These are phyloP conservation scores for Heptranchias perlo DNA, from an alignment of 2,113 vertebrate genomes.

Conservation along the genomic window DNA sequence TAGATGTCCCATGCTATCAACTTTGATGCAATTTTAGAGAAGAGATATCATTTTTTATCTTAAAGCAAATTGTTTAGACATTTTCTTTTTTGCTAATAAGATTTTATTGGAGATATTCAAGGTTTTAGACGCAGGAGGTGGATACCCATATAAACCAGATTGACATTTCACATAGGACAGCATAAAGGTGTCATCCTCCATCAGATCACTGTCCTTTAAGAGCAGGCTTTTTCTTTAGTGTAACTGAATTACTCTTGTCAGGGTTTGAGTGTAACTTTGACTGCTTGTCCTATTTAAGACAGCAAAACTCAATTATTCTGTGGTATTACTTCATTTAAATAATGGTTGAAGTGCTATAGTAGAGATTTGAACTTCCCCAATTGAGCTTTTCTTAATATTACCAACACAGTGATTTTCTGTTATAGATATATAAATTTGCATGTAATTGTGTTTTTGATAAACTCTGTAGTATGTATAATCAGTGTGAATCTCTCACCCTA, in stretches of 20 bases:
- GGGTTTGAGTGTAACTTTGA: neutral
- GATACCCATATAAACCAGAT: conserved; percentile 1
- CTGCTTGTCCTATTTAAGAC: conserved; percentile 26
- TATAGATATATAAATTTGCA: neutral
- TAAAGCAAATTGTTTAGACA: conserved; percentile 18
- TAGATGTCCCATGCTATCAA: conserved; percentile 12
- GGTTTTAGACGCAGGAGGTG: neutral
- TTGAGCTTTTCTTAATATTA: neutral
- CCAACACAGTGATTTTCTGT: neutral
- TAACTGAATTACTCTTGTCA: conserved; percentile 12
- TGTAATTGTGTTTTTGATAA: neutral
- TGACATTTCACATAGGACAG: conserved; percentile 35
- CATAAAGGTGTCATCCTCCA: conserved; percentile 28
- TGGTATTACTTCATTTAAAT: neutral
- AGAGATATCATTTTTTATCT: conserved; percentile 24
- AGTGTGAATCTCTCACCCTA: neutral
- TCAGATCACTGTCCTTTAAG: conserved; percentile 26
- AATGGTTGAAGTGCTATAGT: neutral
- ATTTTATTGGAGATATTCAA: conserved; percentile 26
- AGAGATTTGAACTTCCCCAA: neutral
- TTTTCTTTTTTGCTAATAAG: conserved; percentile 31
- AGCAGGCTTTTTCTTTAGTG: neutral
- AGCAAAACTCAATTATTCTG: neutral
- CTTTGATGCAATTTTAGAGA: conserved; percentile 5
- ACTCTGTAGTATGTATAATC: neutral